Base-by-base conservation (phyloP, 2,888 invertebrate species). In the Perizoma flavofasciatum region DNA sequence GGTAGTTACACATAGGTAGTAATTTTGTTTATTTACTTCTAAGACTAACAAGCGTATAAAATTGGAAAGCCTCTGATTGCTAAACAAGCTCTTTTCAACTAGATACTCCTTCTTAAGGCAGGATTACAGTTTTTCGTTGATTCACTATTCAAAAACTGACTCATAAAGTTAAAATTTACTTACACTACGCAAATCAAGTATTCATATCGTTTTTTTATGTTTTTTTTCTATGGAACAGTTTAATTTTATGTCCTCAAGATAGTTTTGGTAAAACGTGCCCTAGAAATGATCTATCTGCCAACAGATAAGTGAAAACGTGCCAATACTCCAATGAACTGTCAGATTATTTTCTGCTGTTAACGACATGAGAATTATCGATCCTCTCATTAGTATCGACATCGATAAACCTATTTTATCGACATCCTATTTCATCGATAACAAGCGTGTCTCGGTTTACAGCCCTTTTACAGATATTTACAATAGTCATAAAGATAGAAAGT, bases 391-490 rank as follows among this genome's bases (percentile, higher is more conserved):
- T 11, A 58, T 55, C 45, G 49, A 56, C 46, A 50, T 65, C 65
- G 54, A 54, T 61, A 55, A 55, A 52, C 61, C 55, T 63, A 49
- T 61, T 48, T 48, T 46, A 52, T 52, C 55, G 56, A 56, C 34
- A 49, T 46, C 33, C 52, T 37, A 61, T 61, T 61, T 61, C 43
- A 61, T 61, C 56, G 56, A 61, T 69, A 73, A 71, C 68, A 70
- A 70, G 65, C 65, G 56, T 51, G 63, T 66, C 59, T 50, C 48
- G 54, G 22, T 67, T 68, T 67, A 70, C 66, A 69, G 53, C 57
- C 65, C 54, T 61, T 59, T 59, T 59, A 67, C 55, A 55, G 65
- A 61, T 70, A 72, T 70, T 72, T 72, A 71, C 67, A 61, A 55
- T 56, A 11, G 39, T 61, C 67, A 63, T 74, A 71, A 74, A 72